Base-by-base conservation (phyloP, 2,113 vertebrate species). In the Zeus faber region DNA sequence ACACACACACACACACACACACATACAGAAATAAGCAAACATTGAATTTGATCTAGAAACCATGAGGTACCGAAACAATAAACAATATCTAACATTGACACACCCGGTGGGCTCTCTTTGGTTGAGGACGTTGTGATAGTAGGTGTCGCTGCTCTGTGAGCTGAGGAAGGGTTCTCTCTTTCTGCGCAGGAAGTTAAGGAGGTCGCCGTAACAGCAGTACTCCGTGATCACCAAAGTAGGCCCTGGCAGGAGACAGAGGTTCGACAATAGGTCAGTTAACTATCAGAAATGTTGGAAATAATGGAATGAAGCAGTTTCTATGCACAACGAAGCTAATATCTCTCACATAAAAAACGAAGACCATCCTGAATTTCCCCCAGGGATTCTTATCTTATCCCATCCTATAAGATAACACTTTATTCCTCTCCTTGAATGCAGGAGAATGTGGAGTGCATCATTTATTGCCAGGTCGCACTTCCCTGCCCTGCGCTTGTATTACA, bases 181-280 rank as follows among this genome's bases (percentile, higher is more conserved):
- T 63, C 92, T 85, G 58, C 95, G 91, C 80, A 99, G 88, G 89
- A 96, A 99, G 91, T 99, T 99, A 82, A 99, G 81, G 77, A 99
- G 94, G 85, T 99, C 97, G n/a, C 97, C 97, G 76, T 97, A 97
- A 88, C 97, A 99, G 91, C 97, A 99, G 80, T 96, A 99, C 70
- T 99, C 96, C 1, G 97, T 99, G 79, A 99, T 99, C 78, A 99
- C 94, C 84, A 99, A 81, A 70, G 92, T 94, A 57, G 97, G 97
- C 40, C 97, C 96, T 99, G 82, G 60, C 58, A 57, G 52, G 53
- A 67, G 62, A 29, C 25, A 60, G 55, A 66, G 56, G 75, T 54
- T 5, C 14, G 46, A 65, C 43, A 56, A 56, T 17, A 43, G 16
- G 9, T 18, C 16, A 20, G n/a, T n/a, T n/a, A 41, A 14, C n/a